phyloP scores from a whole-genome alignment of 2,888 invertebrate species.

The Sthenelais limicola region DNA sequence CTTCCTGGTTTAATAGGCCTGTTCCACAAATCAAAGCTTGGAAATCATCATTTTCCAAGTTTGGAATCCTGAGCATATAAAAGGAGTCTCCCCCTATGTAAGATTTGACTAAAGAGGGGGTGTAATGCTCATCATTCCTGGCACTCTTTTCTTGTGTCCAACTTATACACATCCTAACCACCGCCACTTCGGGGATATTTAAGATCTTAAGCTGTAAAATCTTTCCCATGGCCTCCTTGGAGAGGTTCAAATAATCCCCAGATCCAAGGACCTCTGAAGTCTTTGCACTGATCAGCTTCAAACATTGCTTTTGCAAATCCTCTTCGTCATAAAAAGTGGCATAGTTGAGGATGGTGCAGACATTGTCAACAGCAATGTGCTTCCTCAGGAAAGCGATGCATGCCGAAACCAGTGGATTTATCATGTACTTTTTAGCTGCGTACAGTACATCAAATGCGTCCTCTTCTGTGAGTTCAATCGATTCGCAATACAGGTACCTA shows the following conservation, averaged over 20 bases:
- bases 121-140: background rate
- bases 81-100: conserved; percentile 11
- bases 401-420: background rate
- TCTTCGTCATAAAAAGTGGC: conserved; percentile 8
- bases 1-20: background rate
- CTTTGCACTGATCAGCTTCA: background rate
- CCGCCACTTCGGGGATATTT: background rate
- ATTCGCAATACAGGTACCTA: conserved; percentile 28
- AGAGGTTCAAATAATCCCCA: background rate
- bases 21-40: background rate
- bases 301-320: background rate
- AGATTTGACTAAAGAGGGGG: background rate
- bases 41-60: background rate
- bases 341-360: conserved; percentile 21
- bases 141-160: conserved; percentile 16
- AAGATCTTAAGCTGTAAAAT: conserved; percentile 5
- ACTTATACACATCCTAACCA: background rate
- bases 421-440: conserved; percentile 13
- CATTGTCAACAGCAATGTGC: background rate
- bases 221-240: conserved; percentile 21
- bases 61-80: background rate
- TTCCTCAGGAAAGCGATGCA: background rate
- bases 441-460: conserved; percentile 14
- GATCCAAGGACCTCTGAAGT: background rate
- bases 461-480: conserved; percentile 2